These are phyloP conservation scores for Dissostichus mawsoni DNA, from an alignment of 2,113 vertebrate species.

Conservation along the genomic window DNA sequence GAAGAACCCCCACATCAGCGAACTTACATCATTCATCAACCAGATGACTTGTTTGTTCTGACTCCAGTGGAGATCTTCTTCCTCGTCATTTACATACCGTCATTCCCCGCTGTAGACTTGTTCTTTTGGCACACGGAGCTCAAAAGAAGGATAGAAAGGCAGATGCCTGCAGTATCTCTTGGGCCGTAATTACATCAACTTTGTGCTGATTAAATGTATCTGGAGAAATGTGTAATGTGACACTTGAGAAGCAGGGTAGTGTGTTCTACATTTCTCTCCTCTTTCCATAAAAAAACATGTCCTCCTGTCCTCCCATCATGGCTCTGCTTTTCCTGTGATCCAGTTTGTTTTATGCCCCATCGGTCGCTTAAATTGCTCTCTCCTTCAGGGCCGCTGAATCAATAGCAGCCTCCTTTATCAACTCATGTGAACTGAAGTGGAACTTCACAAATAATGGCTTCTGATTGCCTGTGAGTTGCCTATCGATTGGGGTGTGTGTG, in stretches of 20 bases:
- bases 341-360: constrained; percentile 87
- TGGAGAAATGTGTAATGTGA: constrained; percentile 50
- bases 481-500: constrained; percentile 83
- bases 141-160: constrained; percentile 13
- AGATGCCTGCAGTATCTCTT: constrained; percentile 19
- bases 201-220: constrained; percentile 49
- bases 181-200: constrained; percentile 41
- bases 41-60: constrained; percentile 73
- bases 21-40: constrained; percentile 80
- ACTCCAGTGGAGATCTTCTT: constrained; percentile 70
- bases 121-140: constrained; percentile 39
- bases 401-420: constrained; percentile 88
- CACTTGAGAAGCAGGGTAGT: constrained; percentile 32
- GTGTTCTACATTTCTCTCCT: constrained; percentile 9
- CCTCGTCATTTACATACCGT: constrained; percentile 59
- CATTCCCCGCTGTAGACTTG: constrained; percentile 52
- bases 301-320: constrained; percentile 47
- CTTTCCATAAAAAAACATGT: constrained; percentile 50
- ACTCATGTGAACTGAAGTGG: constrained; percentile 92
- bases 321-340: constrained; percentile 69
- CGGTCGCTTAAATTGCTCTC: constrained; percentile 89
- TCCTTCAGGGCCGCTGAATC: constrained; percentile 85
- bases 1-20: constrained; percentile 75
- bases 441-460: constrained; percentile 92
- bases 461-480: constrained; percentile 87